A percentile compares a stretch with the other conserved stretches of the same genome.
These are phyloP conservation scores for Cephalotes varians DNA, from an alignment of 2,888 invertebrate genomes.

Conservation along the genomic window DNA sequence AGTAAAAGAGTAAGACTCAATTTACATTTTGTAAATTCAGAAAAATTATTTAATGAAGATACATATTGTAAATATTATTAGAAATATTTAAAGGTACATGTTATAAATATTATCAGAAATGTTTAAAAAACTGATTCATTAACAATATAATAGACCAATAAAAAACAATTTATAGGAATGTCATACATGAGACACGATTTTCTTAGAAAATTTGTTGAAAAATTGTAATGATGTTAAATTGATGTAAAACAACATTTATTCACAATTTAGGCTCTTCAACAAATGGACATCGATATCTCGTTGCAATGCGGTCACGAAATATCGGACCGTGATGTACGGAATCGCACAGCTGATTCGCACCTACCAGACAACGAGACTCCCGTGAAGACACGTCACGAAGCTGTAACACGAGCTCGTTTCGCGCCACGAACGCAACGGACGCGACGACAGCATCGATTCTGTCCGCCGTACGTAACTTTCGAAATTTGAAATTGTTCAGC, in stretches of 20 bases:
- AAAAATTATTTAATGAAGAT: background rate
- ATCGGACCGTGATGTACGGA: background rate
- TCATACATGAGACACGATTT: background rate
- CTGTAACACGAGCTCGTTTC: background rate
- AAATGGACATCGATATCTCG: background rate
- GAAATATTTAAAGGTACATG: too few species aligned
- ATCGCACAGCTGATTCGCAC: conserved; percentile 43
- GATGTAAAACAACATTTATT: conserved; percentile 17
- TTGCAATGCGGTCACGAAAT: conserved; percentile 4
- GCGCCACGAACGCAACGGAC: background rate
- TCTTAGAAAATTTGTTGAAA: background rate
- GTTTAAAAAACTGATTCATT: background rate
- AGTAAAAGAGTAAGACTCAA: background rate
- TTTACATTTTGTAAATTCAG: background rate
- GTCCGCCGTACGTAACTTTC: background rate
- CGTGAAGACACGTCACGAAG: background rate
- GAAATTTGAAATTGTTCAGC: conserved; percentile 15
- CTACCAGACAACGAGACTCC: conserved; percentile 11
- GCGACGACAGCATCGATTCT: conserved; percentile 1
- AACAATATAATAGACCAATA: background rate
- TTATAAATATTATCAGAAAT: background rate
- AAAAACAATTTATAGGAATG: background rate
- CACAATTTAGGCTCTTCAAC: conserved; percentile 17
- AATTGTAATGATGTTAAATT: background rate
- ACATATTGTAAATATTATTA: background rate